Conservation (phyloP, 2,888 invertebrate species). For the Cinara cedri region DNA sequence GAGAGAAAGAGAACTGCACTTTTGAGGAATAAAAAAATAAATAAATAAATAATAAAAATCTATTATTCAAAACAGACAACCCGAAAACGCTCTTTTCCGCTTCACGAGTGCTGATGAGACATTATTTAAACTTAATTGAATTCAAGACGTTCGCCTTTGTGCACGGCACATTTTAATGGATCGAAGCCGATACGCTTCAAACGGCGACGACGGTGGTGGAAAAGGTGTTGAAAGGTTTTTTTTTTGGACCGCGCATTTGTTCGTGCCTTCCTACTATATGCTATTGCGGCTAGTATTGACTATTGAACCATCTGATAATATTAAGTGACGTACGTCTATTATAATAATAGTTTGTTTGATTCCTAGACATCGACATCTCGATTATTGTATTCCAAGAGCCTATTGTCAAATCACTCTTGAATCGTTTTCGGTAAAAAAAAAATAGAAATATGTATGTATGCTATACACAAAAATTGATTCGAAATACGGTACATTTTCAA, state of each 20-base stretch:
- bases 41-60: conserved; percentile 55
- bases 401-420: too few relatives aligned
- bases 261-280: not conserved
- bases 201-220: not conserved
- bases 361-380: too few relatives aligned
- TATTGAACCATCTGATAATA: not conserved
- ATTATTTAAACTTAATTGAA: conserved; percentile 56
- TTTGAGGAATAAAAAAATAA: conserved; percentile 21
- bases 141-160: conserved; percentile 49
- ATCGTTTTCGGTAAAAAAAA: too few relatives aligned
- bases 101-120: conserved; percentile 45
- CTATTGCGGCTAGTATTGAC: not conserved
- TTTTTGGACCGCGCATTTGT: not conserved
- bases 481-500: too few relatives aligned
- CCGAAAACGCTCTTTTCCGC: conserved; percentile 48
- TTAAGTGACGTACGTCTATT: conserved; percentile 9
- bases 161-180: conserved; percentile 36
- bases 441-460: too few relatives aligned
- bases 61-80: conserved; percentile 57
- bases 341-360: not conserved
- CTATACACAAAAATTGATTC: too few relatives aligned
- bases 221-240: not conserved
- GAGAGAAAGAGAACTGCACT: not conserved
- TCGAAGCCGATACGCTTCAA: conserved; percentile 38
- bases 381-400: too few relatives aligned